Evolutionary conservation across 2,113 vertebrate species (phyloP), one percentile per base, ranked within the genome.

Genomic region (Bostrychus sinensis): DNA sequence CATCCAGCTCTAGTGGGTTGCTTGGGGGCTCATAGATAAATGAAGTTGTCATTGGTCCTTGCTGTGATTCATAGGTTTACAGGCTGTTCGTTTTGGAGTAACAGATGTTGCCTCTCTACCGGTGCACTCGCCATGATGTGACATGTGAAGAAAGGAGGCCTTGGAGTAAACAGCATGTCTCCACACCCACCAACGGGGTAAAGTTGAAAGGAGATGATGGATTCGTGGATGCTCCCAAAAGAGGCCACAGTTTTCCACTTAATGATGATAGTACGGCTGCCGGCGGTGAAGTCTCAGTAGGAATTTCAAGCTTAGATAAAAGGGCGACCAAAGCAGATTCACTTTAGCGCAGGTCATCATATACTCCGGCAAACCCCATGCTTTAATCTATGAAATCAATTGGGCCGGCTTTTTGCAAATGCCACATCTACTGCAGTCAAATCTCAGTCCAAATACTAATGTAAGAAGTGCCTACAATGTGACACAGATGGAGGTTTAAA

Each of bases 151-250:
- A 63, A 53, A 56, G 43, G 22, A n/a, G 14, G 32, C 34, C 57
- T 43, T 16, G 4, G 30, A 43, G 72, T 59, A 66, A 77, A 74
- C 78, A 72, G 11, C 38, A 50, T n/a, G 4, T 53, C 39, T 32
- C 46, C 58, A 10, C 56, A 57, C 53, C 62, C 25, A 42, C 30
- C 17, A 9, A 19, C 54, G 50, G 25, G 57, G 19, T 54, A 8
- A 56, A 11, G 68, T 80, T 67, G 66, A 82, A 85, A 86, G 64
- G 62, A 80, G 60, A 25, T 51, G 72, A 66, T 59, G 53, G 61
- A 83, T 72, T 56, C 23, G 23, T 20, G 56, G 54, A 51, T 5
- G 37, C 10, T 70, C 61, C 76, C 68, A 0, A 2, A 60, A 19
- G 73, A 50, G 16, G 22, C 28, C 61, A 16, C 46, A 30, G 46